Percentiles rank a stretch among this genome's conserved stretches.
phyloP scores from a whole-genome alignment of 1,140 invertebrate genomes.

The Venustaconcha ellipsiformis region DNA sequence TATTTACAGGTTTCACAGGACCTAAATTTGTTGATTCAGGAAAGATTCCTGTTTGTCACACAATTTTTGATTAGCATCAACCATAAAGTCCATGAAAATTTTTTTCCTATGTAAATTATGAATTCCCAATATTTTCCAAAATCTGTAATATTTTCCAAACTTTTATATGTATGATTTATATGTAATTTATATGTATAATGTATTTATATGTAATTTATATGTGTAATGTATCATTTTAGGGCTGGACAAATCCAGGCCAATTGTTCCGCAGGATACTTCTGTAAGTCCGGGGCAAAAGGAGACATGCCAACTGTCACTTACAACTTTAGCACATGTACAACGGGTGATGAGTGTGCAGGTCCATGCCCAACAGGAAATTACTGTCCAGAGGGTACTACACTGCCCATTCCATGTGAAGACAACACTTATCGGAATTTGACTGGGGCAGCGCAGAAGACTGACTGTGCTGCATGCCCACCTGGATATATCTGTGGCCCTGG shows the following conservation, averaged over 20 bases:
- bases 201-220: too few relatives aligned
- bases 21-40: too few relatives aligned
- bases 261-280: constrained; percentile 64
- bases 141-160: too few relatives aligned
- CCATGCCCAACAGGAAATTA: constrained; percentile 59
- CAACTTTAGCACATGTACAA: constrained; percentile 44
- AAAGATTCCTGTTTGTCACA: too few relatives aligned
- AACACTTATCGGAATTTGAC: constrained; percentile 46
- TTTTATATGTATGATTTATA: too few relatives aligned
- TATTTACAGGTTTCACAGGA: too few relatives aligned
- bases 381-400: constrained; percentile 52
- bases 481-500: constrained; percentile 56
- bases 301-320: constrained; percentile 48
- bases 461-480: constrained; percentile 57
- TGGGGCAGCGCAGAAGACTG: constrained; percentile 45
- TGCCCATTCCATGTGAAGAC: constrained; percentile 58
- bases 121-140: too few relatives aligned
- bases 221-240: constrained; percentile 27
- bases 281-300: constrained; percentile 57
- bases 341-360: constrained; percentile 58
- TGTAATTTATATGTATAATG: too few relatives aligned
- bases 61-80: too few relatives aligned
- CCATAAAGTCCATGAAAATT: too few relatives aligned
- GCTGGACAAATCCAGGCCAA: constrained; percentile 52
- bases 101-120: too few relatives aligned